Conservation (phyloP, 2,113 vertebrate species). For the Gila orcuttii region DNA sequence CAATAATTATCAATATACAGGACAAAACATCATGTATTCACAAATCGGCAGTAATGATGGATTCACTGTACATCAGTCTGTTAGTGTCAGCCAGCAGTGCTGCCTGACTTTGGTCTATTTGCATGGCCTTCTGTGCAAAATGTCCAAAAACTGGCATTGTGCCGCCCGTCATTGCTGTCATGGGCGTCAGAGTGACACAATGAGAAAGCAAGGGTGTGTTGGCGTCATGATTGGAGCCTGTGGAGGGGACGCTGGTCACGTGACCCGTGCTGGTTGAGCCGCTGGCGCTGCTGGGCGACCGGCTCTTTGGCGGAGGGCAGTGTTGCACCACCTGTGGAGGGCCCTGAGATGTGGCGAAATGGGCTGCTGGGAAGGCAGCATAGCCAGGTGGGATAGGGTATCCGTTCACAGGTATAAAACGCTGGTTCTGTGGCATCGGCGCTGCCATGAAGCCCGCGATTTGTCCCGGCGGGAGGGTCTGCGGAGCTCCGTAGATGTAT, state of each 20-base stretch:
- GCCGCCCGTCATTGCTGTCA: slow-evolving; percentile 74
- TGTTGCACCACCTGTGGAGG: slow-evolving; percentile 90
- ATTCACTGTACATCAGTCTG: slow-evolving; percentile 87
- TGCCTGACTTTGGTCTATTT: slow-evolving; percentile 87
- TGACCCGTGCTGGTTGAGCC: slow-evolving; percentile 98
- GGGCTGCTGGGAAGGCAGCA: slow-evolving; percentile 91
- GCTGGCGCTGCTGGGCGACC: slow-evolving; percentile 96
- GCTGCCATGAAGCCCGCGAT: slow-evolving; percentile 86
- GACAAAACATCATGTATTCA: slow-evolving; percentile 69
- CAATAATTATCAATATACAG: slow-evolving; percentile 62
- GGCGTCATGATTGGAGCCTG: slow-evolving; percentile 96
- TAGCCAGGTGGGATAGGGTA: slow-evolving; percentile 95
- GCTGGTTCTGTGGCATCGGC: slow-evolving; percentile 84
- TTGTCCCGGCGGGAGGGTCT: slow-evolving; percentile 85
- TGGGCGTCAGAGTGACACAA: slow-evolving; percentile 82
- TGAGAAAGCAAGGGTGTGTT: slow-evolving; percentile 95
- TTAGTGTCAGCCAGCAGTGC: slow-evolving; percentile 86
- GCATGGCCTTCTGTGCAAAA: slow-evolving; percentile 87
- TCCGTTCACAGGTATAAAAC: slow-evolving; percentile 95
- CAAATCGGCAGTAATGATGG: slow-evolving; percentile 91
- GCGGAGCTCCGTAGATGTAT: slow-evolving; percentile 84
- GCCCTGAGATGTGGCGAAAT: slow-evolving; percentile 77
- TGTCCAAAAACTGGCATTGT: slow-evolving; percentile 83
- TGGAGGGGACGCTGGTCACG: slow-evolving; percentile 92
- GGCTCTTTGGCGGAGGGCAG: slow-evolving; percentile 95